Evolutionary conservation across 30 jellyfish, hydroid and myxozoan genomes (phyloP), one percentile per base, ranked within the genome.

Genomic region (Hydra vulgaris): DNA sequence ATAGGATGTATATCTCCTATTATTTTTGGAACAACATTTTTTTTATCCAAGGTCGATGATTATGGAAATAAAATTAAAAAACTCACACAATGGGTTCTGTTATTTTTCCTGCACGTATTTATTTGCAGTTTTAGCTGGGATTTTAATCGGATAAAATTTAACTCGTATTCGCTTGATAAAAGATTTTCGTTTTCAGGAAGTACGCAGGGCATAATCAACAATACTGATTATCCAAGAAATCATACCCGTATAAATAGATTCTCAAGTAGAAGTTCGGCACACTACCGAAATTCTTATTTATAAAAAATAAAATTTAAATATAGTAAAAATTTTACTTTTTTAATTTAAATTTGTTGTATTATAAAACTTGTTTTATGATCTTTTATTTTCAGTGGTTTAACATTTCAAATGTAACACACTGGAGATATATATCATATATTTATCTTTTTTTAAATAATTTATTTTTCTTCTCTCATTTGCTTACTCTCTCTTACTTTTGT

Each of bases 121-220:
- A 23, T 80, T 21, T 25, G 87, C 26, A 80, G 73, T 25, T 80
- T 80, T 27, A 54, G 73, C 25, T 80, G 87, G 87, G 87, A 80
- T 1, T 80, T 80, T 26, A 70, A 74, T 25, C 21, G 71, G 18
- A 52, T 70, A 18, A 74, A 69, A 8, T 70, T 80, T 21, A 84
- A 79, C 23, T 78, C 85, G 16, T 78, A 27, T n/a, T 20, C 19
- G 25, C 27, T 78, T 1, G 85, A 78, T 4, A 54, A 78, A 66
- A 19, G 75, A 20, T 68, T 20, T 16, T 61, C 76, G 66, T 53
- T 23, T 18, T 69, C 20, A 17, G 85, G 68, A 78, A 61, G 27
- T 7, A 27, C 17, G 66, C 26, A 19, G 66, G 56, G 85, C 21
- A 55, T 53, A 1, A 78, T 55, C 16, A 78, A 78, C 54, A 21